Base-by-base conservation (phyloP, 1,140 invertebrate genomes). In the Yoshiicerus persimilis region DNA sequence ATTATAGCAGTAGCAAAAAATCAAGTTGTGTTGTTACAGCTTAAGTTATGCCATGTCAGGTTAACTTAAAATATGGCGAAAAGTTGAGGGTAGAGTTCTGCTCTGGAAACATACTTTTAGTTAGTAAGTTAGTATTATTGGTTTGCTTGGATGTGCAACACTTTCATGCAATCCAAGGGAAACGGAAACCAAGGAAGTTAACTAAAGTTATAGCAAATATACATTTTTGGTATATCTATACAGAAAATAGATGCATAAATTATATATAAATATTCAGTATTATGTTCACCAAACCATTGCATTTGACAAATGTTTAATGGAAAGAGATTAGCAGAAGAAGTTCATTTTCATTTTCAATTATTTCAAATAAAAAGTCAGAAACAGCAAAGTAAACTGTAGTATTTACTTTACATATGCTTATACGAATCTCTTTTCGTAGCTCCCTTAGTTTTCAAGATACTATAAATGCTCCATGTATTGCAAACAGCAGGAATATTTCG, bases 11-110 rank as follows among this genome's bases (percentile, higher is more conserved):
- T n/a, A n/a, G n/a, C n/a, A n/a, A n/a, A n/a, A n/a, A n/a, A n/a
- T n/a, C n/a, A n/a, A n/a, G n/a, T n/a, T n/a, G n/a, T 80, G 38
- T 80, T 80, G 75, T 80, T 38, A 38, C 34, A 36, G 32, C 75
- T 80, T 80, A 34, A 34, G 75, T 80, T 80, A 80, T 80, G 75
- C 38, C 75, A 80, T 80, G 75, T 80, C 75, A 80, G 75, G 75
- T 80, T 80, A 80, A 80, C 20, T 80, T 80, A 80, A 80, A 80
- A 32, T 36, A n/a, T 36, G 32, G 34, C 75, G 75, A 32, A 80
- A 80, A 80, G 75, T 80, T 80, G 34, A 80, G 34, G 34, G 32
- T 34, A 80, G 75, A 80, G 75, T 80, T 80, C 32, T 30, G 66
- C 11, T 70, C 66, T 70, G 25, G 30, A 16, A 16, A 30, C 30